A percentile compares a stretch with the other conserved stretches of the same genome.
Evolutionary conservation across 1,140 invertebrate genomes (phyloP).

Genomic region (Trinorchestia longiramus): DNA sequence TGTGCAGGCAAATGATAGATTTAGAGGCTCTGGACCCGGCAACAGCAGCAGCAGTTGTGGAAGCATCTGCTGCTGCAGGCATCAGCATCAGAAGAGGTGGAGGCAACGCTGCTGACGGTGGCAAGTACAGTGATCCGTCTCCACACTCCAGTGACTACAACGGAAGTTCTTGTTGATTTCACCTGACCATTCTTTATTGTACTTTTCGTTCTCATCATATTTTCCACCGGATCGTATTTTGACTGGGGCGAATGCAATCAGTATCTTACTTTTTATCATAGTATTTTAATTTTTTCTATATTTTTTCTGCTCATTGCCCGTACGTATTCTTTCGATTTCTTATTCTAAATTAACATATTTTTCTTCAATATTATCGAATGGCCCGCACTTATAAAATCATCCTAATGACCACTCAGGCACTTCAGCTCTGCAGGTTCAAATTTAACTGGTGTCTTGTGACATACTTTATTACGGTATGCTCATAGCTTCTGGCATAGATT

Average conservation of each 20-base stretch:
- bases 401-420: background rate
- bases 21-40: background rate
- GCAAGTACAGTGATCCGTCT: constrained; percentile 58
- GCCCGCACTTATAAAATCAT: background rate
- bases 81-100: constrained; percentile 48
- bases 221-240: background rate
- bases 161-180: constrained; percentile 65
- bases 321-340: background rate
- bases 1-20: background rate
- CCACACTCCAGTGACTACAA: constrained; percentile 67
- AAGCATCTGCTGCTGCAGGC: constrained; percentile 56
- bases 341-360: background rate
- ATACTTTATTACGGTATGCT: too few relatives aligned
- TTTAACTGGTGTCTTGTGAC: background rate
- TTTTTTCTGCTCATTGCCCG: background rate
- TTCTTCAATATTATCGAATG: background rate
- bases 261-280: background rate
- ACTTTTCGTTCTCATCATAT: background rate
- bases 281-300: too few relatives aligned
- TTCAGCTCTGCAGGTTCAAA: background rate
- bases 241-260: background rate
- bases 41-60: constrained; percentile 21
- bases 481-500: too few relatives aligned
- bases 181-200: background rate
- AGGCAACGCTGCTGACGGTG: constrained; percentile 40